These are phyloP conservation scores for Araneus ventricosus DNA, from an alignment of 1,140 invertebrate genomes.

Conservation along the genomic window DNA sequence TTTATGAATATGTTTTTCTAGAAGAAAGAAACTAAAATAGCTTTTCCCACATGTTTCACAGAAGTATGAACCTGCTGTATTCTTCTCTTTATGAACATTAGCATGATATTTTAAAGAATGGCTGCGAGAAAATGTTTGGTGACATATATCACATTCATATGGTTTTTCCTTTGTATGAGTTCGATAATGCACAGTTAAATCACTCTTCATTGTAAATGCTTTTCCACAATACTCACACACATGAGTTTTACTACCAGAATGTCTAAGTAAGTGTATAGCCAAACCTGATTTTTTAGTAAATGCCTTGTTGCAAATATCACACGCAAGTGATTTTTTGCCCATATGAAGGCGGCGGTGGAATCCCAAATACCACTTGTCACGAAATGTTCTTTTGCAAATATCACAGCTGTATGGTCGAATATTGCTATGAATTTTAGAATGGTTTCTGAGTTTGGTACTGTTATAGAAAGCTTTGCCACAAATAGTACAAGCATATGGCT, in stretches of 20 bases:
- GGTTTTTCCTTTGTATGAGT: not conserved
- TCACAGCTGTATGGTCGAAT: not conserved
- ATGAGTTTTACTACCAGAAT: not conserved
- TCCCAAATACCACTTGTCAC: not conserved
- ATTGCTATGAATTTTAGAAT: not conserved
- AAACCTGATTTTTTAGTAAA: not conserved
- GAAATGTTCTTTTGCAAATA: not conserved
- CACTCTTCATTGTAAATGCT: not conserved
- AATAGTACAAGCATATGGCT: not conserved
- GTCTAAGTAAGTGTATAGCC: not conserved
- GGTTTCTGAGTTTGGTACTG: not conserved
- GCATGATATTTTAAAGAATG: not conserved
- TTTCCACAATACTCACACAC: not conserved
- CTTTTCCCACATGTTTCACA: not conserved
- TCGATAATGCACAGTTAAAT: not conserved
- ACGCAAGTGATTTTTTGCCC: not conserved
- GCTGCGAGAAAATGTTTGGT: not conserved
- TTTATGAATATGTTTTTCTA: not conserved
- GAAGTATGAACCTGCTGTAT: not conserved
- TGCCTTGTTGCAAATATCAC: not conserved
- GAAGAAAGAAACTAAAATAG: not conserved
- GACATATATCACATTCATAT: not conserved
- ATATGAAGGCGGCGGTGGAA: not conserved
- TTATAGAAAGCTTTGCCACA: not conserved
- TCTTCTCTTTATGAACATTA: not conserved